Base-by-base conservation (phyloP, 1,140 invertebrate genomes). In the Drosophila athabasca region DNA sequence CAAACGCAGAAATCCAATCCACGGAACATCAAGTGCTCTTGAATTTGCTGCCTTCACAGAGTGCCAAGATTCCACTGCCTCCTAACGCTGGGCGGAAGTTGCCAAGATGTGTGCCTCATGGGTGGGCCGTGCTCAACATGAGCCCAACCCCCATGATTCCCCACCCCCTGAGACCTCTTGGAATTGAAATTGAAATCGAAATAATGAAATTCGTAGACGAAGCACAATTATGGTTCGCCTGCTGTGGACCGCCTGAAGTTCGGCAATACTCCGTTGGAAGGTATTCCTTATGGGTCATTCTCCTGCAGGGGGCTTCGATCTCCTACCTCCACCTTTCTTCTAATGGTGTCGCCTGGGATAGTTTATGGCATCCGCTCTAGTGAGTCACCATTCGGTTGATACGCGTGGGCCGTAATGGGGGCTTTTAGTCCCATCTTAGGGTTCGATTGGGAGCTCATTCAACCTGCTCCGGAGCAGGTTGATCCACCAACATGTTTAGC, bases 21-120 rank as follows among this genome's bases (percentile, higher is more conserved):
- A 61, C 74, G 83, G 67, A 65, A 76, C 68, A 74, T 85, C 73
- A 77, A 81, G 68, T 85, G 79, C 77, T 70, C 69, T 79, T 62
- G 60, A 58, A 77, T 71, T 78, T 22, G 43, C 70, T 78, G 54
- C 41, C n/a, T 50, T 50, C 60, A 13, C 48, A 50, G 39, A 62
- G 17, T 60, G 44, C 29, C 43, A 13, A 24, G 15, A 19, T 62
- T 65, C 58, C 65, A 46, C 26, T 48, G 55, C 43, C 46, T 31
- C 77, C 73, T 73, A 84, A 66, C 15, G 50, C 45, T 39, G 61
- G 39, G 53, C 79, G 81, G 81, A 85, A 81, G 82, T 87, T 41
- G 60, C 39, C 65, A 82, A 82, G 77, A 57, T 76, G 65, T 62
- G 41, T 26, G 26, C 51, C 29, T 41, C 31, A 39, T 64, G 79